A percentile compares a stretch with the other conserved stretches of the same genome.
These are phyloP conservation scores for Spondyliosoma cantharus DNA, from an alignment of 2,797 vertebrate genomes.

Conservation along the genomic window DNA sequence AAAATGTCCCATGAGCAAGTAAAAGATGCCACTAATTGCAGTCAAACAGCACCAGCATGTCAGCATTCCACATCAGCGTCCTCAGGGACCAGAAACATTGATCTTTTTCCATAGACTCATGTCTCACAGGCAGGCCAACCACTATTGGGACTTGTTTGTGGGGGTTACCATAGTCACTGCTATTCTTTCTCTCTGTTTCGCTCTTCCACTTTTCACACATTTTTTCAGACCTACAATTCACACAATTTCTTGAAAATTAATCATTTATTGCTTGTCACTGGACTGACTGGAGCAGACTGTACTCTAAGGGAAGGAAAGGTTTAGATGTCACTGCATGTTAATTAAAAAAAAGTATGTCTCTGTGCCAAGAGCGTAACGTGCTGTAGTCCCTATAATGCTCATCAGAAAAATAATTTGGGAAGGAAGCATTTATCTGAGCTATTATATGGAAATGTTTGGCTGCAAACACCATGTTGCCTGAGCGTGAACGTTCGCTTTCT, in stretches of 20 bases:
- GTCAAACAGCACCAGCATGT: constrained; percentile 35
- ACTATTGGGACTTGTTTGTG: constrained; percentile 41
- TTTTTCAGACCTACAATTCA: constrained; percentile 4
- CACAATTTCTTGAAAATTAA: neutral
- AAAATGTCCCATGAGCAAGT: constrained; percentile 35
- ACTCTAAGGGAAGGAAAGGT: constrained; percentile 11
- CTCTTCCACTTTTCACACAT: constrained; percentile 11
- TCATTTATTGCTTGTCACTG: neutral
- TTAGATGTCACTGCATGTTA: constrained; percentile 2
- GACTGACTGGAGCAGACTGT: neutral
- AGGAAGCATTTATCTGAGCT: constrained; percentile 18
- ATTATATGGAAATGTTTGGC: constrained; percentile 11
- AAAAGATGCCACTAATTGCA: constrained; percentile 37
- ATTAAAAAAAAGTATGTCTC: constrained; percentile 1
- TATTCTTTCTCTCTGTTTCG: neutral
- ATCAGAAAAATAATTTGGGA: constrained; percentile 4
- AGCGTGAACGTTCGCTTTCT: constrained; percentile 6
- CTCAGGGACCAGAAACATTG: constrained; percentile 11
- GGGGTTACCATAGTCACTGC: constrained; percentile 19
- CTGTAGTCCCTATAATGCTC: neutral
- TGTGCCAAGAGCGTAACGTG: constrained; percentile 3
- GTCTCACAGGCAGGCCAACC: constrained; percentile 32
- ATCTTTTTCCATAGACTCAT: constrained; percentile 62
- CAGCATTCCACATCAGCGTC: constrained; percentile 16
- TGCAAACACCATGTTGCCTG: neutral